phyloP scores from a whole-genome alignment of 2,113 vertebrate species.

The Aspidoscelis tigris region DNA sequence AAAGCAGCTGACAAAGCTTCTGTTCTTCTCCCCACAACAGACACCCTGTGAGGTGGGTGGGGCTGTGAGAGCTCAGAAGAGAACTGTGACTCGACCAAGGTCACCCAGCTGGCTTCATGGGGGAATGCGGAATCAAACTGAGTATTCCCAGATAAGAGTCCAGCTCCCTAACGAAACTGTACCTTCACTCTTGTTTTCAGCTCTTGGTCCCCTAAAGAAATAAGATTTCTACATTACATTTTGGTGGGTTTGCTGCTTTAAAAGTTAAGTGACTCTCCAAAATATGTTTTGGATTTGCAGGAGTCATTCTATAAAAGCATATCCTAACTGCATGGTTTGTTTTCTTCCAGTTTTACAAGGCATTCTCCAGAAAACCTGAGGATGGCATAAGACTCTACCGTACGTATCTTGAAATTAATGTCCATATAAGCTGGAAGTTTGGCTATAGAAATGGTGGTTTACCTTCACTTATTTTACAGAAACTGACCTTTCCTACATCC shows the following conservation, averaged over 20 bases:
- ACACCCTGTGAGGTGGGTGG: too few relatives aligned
- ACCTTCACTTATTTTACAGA: not conserved
- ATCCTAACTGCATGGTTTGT: conserved; percentile 1
- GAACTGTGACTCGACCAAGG: too few relatives aligned
- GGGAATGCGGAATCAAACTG: too few relatives aligned
- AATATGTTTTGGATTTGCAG: not conserved
- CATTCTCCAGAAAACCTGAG: conserved; percentile 76
- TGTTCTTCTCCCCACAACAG: too few relatives aligned
- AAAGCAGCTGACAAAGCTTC: too few relatives aligned
- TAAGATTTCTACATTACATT: not conserved
- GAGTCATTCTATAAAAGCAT: not conserved
- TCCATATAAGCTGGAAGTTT: not conserved
- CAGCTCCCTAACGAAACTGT: not conserved
- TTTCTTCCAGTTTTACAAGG: conserved; percentile 85
- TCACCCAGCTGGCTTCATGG: too few relatives aligned
- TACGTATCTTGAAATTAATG: conserved; percentile 67
- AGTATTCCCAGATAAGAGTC: too few relatives aligned
- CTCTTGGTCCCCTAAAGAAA: not conserved
- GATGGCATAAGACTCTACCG: conserved; percentile 74
- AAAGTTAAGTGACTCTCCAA: not conserved
- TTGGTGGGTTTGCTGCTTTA: not conserved
- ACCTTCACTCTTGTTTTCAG: not conserved
- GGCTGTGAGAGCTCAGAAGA: too few relatives aligned
- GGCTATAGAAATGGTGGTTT: fast-evolving
- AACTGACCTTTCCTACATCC: not conserved